Conservation (phyloP, 1,140 invertebrate genomes). For the Berghia stephanieae region DNA sequence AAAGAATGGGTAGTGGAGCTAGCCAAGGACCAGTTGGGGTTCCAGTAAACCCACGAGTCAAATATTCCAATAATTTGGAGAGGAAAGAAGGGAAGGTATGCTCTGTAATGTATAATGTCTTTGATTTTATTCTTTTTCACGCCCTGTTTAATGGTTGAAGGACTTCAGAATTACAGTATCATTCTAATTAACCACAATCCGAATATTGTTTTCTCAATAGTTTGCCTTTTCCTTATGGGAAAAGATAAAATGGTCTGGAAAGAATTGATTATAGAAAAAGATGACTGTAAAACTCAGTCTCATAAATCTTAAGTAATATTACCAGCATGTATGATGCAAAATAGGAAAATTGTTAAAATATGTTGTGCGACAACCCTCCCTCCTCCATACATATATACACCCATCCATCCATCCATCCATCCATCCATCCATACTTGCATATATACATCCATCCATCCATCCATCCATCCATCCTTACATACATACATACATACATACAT, state of each 20-base stretch:
- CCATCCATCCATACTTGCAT: too few species aligned
- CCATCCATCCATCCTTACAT: too few species aligned
- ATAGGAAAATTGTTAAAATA: too few species aligned
- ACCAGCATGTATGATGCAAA: too few species aligned
- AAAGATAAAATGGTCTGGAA: background rate
- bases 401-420: too few species aligned
- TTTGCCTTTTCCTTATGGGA: background rate
- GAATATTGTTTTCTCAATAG: background rate
- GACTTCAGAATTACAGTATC: background rate
- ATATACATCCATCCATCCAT: too few species aligned
- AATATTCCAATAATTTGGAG: slow-evolving; percentile 41
- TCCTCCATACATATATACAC: too few species aligned
- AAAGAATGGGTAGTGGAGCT: slow-evolving; percentile 45
- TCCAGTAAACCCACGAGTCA: slow-evolving; percentile 45
- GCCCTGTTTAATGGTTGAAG: background rate
- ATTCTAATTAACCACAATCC: background rate
- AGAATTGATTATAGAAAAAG: background rate
- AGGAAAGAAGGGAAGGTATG: slow-evolving; percentile 46
- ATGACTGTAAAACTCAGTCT: too few species aligned
- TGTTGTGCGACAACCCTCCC: too few species aligned
- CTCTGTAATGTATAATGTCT: background rate
- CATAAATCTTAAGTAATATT: too few species aligned
- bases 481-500: too few species aligned
- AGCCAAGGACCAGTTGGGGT: slow-evolving; percentile 43
- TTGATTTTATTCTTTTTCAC: background rate